Evolutionary conservation across 2,113 vertebrate genomes (phyloP), one percentile per base, ranked within the genome.

Genomic region (Kobus ellipsiprymnus): DNA sequence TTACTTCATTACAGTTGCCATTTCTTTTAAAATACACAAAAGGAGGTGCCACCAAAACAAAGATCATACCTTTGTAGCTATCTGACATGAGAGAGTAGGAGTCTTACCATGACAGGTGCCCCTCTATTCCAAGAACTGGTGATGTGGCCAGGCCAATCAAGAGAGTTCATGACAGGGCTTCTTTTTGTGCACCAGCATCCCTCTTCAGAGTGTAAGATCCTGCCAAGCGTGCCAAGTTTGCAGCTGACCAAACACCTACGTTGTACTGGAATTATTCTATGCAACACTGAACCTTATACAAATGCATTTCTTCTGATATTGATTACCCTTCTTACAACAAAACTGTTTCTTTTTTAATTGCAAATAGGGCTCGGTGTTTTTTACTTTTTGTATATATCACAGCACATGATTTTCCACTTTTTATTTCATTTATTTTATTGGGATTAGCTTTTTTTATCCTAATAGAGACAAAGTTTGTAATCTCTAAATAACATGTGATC

Each of bases 191-290:
- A 97, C 97, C 95, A 97, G 97, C 97, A 83, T 90, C 91, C 52
- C 94, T 84, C 77, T 93, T 88, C 83, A 95, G 97, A 96, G 90
- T 46, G 95, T 93, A 98, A 97, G 97, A 98, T 96, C 98, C 98
- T 98, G 98, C 96, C 98, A 97, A 98, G 97, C 97, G 99, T 99
- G 99, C 99, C 99, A 99, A 99, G 98, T 97, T 98, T 97, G 96
- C 97, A 97, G 98, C 98, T 98, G 98, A 98, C 98, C 98, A 99
- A 98, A 99, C 98, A 98, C 98, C 98, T 99, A 98, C 96, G 97
- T 99, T 99, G 98, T 99, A 98, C 99, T 99, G 98, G 99, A 99
- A 99, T 99, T 99, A 99, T 99, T 99, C 99, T 99, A 99, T 99
- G 99, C 99, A 99, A 99, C 99, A 99, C 99, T 98, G 98, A 99